Percentiles rank a stretch among this genome's conserved stretches.
These are phyloP conservation scores for Microtus ochrogaster DNA, from an alignment of 2,113 vertebrate species.

Conservation along the genomic window DNA sequence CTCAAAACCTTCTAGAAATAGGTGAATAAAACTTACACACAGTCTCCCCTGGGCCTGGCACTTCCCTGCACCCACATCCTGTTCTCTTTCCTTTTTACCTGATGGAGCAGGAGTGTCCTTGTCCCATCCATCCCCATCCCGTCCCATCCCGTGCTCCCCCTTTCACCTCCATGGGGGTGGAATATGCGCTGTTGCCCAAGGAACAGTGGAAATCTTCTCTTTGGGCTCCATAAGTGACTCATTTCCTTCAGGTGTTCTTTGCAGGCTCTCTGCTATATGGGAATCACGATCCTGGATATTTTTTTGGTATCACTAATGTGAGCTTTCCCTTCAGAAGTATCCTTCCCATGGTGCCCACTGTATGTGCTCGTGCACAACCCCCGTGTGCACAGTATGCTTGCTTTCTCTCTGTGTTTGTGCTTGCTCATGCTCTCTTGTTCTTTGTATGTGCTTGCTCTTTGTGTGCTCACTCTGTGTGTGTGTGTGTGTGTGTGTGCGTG, in stretches of 20 bases:
- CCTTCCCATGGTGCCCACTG: neutral
- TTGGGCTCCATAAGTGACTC: constrained; percentile 42
- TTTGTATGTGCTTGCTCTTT: neutral
- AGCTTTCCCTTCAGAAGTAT: neutral
- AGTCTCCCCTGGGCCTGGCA: neutral
- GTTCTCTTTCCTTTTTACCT: neutral
- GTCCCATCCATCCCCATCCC: too few species aligned
- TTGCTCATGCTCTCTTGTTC: neutral
- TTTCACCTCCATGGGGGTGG: neutral
- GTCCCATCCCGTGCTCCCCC: too few species aligned
- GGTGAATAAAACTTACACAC: neutral
- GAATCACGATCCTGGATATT: constrained; percentile 31
- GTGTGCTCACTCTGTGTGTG: neutral
- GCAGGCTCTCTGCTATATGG: neutral
- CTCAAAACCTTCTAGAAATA: neutral
- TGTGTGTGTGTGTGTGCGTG: neutral
- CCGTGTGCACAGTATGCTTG: neutral
- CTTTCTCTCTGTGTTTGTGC: neutral
- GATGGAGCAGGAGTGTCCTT: neutral
- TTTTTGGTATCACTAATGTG: neutral
- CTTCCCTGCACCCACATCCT: constrained; percentile 35
- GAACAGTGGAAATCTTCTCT: neutral
- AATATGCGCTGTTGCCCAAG: neutral
- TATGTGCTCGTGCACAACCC: neutral
- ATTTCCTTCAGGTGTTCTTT: constrained; percentile 58